Percentiles rank a stretch among this genome's conserved stretches.
These are phyloP conservation scores for Aricia artaxerxes DNA, from an alignment of 2,888 invertebrate genomes.

Conservation along the genomic window DNA sequence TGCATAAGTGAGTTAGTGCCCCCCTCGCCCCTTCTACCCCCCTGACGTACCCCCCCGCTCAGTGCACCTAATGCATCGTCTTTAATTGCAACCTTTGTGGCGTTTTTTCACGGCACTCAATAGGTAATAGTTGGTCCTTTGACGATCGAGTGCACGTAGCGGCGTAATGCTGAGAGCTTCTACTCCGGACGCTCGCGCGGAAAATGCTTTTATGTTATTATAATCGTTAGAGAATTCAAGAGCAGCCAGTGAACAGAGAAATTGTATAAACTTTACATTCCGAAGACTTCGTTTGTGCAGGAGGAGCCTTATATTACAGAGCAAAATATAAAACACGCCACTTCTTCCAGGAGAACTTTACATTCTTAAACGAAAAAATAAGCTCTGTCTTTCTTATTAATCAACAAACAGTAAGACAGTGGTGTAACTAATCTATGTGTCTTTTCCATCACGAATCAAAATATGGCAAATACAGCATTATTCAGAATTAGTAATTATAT, in stretches of 20 bases:
- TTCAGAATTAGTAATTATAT: too few relatives aligned
- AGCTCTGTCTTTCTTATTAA: too few relatives aligned
- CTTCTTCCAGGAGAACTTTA: too few relatives aligned
- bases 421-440: too few relatives aligned
- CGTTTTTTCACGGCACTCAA: slow-evolving; percentile 25
- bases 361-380: too few relatives aligned
- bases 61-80: slow-evolving; percentile 29
- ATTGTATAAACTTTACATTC: background rate
- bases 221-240: slow-evolving; percentile 13
- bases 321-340: too few relatives aligned
- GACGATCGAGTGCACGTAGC: background rate
- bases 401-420: too few relatives aligned
- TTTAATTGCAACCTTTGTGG: slow-evolving; percentile 29
- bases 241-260: slow-evolving; percentile 2
- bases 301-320: background rate
- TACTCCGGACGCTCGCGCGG: background rate
- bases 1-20: slow-evolving; percentile 53
- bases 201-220: slow-evolving; percentile 19
- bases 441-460: too few relatives aligned
- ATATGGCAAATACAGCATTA: too few relatives aligned
- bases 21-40: slow-evolving; percentile 39
- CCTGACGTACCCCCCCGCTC: slow-evolving; percentile 9
- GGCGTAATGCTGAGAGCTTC: background rate
- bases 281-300: background rate
- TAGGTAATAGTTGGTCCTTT: slow-evolving; percentile 4